Percentiles rank a stretch among this genome's conserved stretches.
Evolutionary conservation across 2,888 invertebrate genomes (phyloP).

Genomic region (Balanococcus diminutus): DNA sequence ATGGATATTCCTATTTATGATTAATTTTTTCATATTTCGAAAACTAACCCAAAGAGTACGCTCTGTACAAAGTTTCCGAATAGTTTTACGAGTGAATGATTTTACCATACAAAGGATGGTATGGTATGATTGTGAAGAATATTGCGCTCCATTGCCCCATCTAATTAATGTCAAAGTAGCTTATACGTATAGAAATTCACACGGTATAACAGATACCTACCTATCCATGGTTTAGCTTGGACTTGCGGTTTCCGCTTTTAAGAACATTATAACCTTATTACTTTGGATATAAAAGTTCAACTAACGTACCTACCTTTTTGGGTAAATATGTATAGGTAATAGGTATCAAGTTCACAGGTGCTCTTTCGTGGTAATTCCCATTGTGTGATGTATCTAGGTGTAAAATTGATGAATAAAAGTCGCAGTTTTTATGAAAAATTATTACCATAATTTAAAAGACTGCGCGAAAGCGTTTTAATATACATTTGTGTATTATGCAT

Average conservation of each 20-base stretch:
- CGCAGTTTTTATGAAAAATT: not conserved
- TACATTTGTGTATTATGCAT: not conserved
- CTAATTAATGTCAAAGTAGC: constrained; percentile 27
- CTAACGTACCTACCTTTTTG: not conserved
- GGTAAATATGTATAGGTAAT: not conserved
- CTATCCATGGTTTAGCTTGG: not conserved
- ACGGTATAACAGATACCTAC: not conserved
- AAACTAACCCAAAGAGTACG: not conserved
- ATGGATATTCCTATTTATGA: no score
- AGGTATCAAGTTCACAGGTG: not conserved
- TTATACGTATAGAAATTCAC: not conserved
- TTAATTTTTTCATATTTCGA: not conserved
- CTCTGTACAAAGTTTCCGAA: not conserved
- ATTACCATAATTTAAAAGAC: not conserved
- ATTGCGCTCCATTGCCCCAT: constrained; percentile 11
- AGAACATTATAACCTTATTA: not conserved
- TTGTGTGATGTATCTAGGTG: not conserved
- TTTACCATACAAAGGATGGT: constrained; percentile 16
- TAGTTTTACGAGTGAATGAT: constrained; percentile 2
- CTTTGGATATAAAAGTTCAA: not conserved
- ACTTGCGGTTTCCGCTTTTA: constrained; percentile 8
- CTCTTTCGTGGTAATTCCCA: not conserved
- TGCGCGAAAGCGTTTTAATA: not conserved
- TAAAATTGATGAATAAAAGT: not conserved
- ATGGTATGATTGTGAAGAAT: not conserved